Conservation (phyloP, 2,888 invertebrate species). For the Tryphoninae sp. region DNA sequence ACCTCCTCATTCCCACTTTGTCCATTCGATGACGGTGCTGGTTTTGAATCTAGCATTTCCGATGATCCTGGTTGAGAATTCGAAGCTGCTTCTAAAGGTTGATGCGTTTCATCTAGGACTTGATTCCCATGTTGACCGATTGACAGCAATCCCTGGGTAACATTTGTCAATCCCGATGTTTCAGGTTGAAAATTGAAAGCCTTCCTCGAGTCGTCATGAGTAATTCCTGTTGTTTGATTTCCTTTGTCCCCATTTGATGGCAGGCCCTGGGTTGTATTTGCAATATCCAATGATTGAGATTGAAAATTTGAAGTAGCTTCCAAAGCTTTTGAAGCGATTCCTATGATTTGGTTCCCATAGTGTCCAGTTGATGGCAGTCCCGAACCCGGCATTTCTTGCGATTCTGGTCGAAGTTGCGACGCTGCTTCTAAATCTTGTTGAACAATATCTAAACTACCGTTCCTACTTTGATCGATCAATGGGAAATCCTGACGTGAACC, state of each 20-base stretch:
- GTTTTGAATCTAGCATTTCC: not conserved
- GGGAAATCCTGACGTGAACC: not conserved
- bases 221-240: not conserved
- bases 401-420: not conserved
- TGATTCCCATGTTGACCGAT: not conserved
- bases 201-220: too few relatives aligned
- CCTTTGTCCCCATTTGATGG: not conserved
- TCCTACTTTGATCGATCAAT: not conserved
- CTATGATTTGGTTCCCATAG: not conserved
- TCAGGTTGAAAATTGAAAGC: not conserved
- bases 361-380: not conserved
- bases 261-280: not conserved
- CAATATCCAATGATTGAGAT: not conserved
- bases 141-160: not conserved
- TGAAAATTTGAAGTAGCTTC: slow-evolving; percentile 1
- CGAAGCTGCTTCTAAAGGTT: not conserved
- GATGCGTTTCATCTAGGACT: not conserved
- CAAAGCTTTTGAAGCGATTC: not conserved
- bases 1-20: not conserved
- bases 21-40: not conserved
- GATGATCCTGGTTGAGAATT: not conserved
- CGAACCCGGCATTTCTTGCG: not conserved
- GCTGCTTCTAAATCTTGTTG: not conserved
- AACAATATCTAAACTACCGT: not conserved
- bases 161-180: not conserved